These are phyloP conservation scores for Cheilosia scutellata DNA, from an alignment of 2,888 invertebrate species.

Conservation along the genomic window DNA sequence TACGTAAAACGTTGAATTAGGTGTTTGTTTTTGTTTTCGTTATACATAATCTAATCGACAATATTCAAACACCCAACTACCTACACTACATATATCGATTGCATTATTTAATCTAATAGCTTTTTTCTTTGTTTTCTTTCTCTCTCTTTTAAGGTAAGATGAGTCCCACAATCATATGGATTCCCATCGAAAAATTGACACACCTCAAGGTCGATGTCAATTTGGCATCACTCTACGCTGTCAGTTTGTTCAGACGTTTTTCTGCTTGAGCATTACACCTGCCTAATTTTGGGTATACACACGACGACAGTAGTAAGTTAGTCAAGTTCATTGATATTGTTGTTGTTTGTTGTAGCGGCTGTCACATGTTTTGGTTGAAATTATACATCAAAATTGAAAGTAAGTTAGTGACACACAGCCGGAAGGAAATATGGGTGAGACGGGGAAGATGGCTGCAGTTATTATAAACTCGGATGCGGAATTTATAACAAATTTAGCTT, in stretches of 20 bases:
- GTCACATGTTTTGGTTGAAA: conserved; percentile 54
- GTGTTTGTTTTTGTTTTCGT: conserved; percentile 10
- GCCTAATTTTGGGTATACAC: conserved; percentile 34
- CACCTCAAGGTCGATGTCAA: conserved; percentile 48
- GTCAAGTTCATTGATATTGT: conserved; percentile 53
- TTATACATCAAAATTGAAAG: conserved; percentile 32
- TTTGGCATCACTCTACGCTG: conserved; percentile 32
- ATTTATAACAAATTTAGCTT: conserved; percentile 10
- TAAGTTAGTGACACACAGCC: conserved; percentile 11
- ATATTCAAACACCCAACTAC: conserved; percentile 19
- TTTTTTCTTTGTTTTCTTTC: background rate
- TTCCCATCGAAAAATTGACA: conserved; percentile 31
- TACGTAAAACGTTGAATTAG: conserved; percentile 12
- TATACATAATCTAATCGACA: conserved; percentile 1
- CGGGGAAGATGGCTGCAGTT: conserved; percentile 11
- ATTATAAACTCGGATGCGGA: conserved; percentile 28
- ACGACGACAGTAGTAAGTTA: conserved; percentile 12
- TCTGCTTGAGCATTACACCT: conserved; percentile 13
- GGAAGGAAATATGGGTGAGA: conserved; percentile 11
- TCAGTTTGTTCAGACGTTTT: conserved; percentile 6
- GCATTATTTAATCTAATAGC: conserved; percentile 20
- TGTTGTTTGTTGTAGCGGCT: background rate
- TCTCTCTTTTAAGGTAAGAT: conserved; percentile 60
- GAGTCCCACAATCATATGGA: conserved; percentile 14
- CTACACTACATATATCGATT: background rate